Conservation (phyloP, 2,797 vertebrate species). For the Neoniphon sammara region DNA sequence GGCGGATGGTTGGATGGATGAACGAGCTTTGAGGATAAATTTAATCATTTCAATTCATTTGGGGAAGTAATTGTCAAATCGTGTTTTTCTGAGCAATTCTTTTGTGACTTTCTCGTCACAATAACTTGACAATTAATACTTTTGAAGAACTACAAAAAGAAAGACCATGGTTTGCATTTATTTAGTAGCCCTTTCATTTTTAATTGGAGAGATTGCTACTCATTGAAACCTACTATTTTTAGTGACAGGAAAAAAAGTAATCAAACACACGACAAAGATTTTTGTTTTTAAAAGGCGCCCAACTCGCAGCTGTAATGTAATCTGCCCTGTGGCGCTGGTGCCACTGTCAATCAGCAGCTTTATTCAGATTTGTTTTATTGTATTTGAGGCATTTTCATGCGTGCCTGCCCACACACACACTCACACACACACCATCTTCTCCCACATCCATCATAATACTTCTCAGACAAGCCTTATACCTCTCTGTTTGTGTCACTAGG, state of each 20-base stretch:
- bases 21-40: slow-evolving; percentile 13
- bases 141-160: too few species aligned
- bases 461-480: slow-evolving; percentile 8
- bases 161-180: too few species aligned
- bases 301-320: not conserved
- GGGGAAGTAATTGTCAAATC: not conserved
- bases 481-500: slow-evolving; percentile 30
- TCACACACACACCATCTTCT: not conserved
- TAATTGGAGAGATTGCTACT: not conserved
- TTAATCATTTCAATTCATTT: slow-evolving; percentile 13
- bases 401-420: not conserved
- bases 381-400: not conserved
- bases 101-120: too few species aligned
- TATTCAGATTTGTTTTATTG: slow-evolving; percentile 1
- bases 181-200: too few species aligned
- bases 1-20: not conserved
- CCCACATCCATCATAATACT: slow-evolving; percentile 45
- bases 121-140: too few species aligned
- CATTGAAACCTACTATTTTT: not conserved
- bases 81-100: too few species aligned
- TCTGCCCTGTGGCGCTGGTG: not conserved
- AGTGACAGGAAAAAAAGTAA: not conserved
- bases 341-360: not conserved
- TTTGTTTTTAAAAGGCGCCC: not conserved
- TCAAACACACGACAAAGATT: not conserved